Percentiles rank a stretch among this genome's conserved stretches.
phyloP scores from a whole-genome alignment of 2,888 invertebrate species.

The Amphipoea lucens region DNA sequence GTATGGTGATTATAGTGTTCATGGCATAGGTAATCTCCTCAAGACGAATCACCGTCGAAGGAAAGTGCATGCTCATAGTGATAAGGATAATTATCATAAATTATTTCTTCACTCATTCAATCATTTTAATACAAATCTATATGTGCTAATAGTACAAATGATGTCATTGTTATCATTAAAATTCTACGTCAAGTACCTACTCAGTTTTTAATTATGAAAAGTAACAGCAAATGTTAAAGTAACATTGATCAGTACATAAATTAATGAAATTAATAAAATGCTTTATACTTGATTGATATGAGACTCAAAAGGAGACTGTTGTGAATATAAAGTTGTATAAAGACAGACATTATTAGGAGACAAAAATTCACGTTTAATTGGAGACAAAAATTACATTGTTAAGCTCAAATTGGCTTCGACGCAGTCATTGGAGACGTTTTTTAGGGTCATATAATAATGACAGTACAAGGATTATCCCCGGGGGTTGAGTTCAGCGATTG shows the following conservation, averaged over 20 bases:
- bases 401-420: constrained; percentile 12
- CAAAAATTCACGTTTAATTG: background rate
- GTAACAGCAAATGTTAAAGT: constrained; percentile 26
- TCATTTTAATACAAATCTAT: constrained; percentile 9
- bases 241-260: constrained; percentile 2
- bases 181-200: constrained; percentile 27
- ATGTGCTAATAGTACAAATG: background rate
- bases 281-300: constrained; percentile 17
- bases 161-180: constrained; percentile 46
- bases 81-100: background rate
- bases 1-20: background rate
- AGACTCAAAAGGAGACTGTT: background rate
- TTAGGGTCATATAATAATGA: constrained; percentile 6
- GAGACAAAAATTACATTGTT: background rate
- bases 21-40: background rate
- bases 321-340: background rate
- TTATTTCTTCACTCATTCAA: constrained; percentile 2
- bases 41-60: background rate
- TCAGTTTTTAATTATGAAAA: constrained; percentile 42
- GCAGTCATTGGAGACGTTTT: constrained; percentile 33
- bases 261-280: constrained; percentile 30
- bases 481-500: constrained; percentile 6
- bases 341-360: background rate
- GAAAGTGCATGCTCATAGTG: background rate
- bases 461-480: constrained; percentile 11